These are phyloP conservation scores for Ceryle rudis DNA, from an alignment of 2,797 vertebrate species.

Conservation along the genomic window DNA sequence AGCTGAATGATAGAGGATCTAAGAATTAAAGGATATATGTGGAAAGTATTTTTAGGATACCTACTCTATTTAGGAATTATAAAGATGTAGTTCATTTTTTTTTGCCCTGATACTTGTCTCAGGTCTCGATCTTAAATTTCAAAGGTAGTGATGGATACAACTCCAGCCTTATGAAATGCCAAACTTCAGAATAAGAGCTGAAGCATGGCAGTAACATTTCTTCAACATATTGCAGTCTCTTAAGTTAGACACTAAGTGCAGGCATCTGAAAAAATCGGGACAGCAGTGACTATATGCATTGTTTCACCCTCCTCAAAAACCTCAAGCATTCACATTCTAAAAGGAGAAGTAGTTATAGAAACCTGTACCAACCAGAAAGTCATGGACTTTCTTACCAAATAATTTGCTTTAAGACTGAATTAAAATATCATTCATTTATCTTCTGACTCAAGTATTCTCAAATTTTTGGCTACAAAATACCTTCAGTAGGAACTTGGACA, in stretches of 20 bases:
- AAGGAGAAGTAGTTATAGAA: not conserved
- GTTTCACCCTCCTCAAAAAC: not conserved
- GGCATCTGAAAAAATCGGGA: not conserved
- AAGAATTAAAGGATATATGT: not conserved
- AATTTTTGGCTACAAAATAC: not conserved
- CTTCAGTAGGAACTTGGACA: not conserved
- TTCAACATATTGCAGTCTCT: not conserved
- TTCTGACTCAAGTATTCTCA: not conserved
- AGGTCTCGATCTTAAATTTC: not conserved
- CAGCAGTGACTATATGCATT: not conserved
- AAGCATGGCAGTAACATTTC: not conserved
- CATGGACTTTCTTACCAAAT: not conserved
- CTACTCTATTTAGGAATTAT: not conserved
- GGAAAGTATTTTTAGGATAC: not conserved
- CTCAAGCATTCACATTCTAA: not conserved
- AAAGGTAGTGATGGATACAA: not conserved
- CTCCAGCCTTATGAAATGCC: not conserved
- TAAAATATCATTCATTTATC: not conserved
- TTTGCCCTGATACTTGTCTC: not conserved
- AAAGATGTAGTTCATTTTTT: not conserved
- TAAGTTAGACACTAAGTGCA: not conserved
- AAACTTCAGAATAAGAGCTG: not conserved
- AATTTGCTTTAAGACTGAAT: not conserved
- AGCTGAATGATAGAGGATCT: not conserved
- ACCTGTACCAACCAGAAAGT: not conserved